Conservation (phyloP, 2,888 invertebrate species). For the Hirtodrosophila histrioides region DNA sequence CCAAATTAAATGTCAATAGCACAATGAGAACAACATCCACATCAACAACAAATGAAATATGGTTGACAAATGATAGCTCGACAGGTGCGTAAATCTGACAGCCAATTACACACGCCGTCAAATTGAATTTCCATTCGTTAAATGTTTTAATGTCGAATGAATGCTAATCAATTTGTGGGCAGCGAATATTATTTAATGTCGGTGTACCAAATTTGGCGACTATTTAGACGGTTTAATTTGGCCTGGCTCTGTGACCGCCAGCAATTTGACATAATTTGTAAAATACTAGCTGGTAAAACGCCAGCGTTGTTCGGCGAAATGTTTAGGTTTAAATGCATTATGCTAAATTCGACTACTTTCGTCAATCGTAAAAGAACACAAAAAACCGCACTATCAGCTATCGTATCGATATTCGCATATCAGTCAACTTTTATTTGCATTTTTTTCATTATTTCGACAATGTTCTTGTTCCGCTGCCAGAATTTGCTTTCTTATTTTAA, state of each 20-base stretch:
- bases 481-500: no score
- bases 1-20: slow-evolving; percentile 74
- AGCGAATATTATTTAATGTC: slow-evolving; percentile 18
- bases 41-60: slow-evolving; percentile 15
- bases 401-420: no score
- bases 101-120: slow-evolving; percentile 46
- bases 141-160: background rate
- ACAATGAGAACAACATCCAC: slow-evolving; percentile 24
- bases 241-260: slow-evolving; percentile 1
- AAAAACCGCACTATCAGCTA: no score
- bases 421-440: no score
- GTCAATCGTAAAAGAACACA: no score
- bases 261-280: slow-evolving; percentile 14
- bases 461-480: no score
- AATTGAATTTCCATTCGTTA: slow-evolving; percentile 38
- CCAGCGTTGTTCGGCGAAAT: no score
- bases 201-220: slow-evolving; percentile 20
- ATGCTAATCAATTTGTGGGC: slow-evolving; percentile 34
- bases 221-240: background rate
- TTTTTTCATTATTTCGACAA: no score
- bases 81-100: slow-evolving; percentile 39
- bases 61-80: slow-evolving; percentile 8
- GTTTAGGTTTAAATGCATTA: no score
- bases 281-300: no score
- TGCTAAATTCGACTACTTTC: no score